These are phyloP conservation scores for Pedionomus torquatus DNA, from an alignment of 2,113 vertebrate genomes.

Conservation along the genomic window DNA sequence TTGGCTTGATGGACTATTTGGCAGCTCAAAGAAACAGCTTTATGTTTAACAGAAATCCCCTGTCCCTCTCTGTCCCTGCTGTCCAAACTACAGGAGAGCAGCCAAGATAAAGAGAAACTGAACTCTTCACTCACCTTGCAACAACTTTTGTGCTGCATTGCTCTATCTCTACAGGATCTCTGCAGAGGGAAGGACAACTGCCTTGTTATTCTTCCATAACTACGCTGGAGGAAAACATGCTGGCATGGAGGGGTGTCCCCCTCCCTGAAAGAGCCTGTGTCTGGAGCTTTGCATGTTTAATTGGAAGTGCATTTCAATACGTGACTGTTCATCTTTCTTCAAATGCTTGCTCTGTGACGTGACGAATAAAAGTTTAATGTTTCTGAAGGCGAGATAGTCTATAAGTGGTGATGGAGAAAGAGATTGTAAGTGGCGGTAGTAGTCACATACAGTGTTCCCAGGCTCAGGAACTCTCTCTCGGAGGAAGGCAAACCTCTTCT, in stretches of 20 bases:
- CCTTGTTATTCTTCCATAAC: neutral
- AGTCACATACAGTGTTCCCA: rapidly evolving
- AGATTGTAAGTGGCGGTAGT: rapidly evolving
- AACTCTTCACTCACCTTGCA: neutral
- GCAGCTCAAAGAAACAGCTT: neutral
- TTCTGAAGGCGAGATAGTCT: neutral
- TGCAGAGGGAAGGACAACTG: neutral
- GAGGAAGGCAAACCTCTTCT: neutral
- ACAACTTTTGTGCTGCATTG: neutral
- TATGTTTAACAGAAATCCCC: neutral
- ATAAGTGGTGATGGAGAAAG: neutral
- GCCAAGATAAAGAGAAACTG: neutral
- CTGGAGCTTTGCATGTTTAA: neutral
- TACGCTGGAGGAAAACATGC: neutral
- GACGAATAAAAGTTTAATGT: neutral
- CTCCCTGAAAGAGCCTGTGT: neutral
- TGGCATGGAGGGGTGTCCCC: neutral
- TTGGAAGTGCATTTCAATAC: neutral
- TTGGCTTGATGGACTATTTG: neutral
- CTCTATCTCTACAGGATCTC: neutral
- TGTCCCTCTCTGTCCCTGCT: neutral
- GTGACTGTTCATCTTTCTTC: neutral
- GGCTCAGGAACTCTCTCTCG: neutral
- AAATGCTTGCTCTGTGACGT: neutral
- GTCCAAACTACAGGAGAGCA: neutral